These are phyloP conservation scores for Grallaria varia DNA, from an alignment of 2,113 vertebrate species.

Conservation along the genomic window DNA sequence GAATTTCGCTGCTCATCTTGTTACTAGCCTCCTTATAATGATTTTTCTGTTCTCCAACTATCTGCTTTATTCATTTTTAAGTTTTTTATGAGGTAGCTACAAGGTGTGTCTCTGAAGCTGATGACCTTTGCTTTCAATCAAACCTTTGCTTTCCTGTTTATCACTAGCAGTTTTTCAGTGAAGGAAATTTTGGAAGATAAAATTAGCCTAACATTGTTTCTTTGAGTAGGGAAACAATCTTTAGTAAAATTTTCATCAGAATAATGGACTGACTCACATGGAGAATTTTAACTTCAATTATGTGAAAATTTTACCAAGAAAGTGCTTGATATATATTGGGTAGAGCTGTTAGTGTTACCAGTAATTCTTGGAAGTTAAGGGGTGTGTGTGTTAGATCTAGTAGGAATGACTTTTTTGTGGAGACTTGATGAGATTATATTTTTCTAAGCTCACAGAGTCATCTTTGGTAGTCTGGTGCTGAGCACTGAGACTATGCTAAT, in stretches of 20 bases:
- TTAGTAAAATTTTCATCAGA: neutral
- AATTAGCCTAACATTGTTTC: neutral
- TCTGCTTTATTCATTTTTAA: neutral
- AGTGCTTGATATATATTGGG: neutral
- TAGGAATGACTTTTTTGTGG: neutral
- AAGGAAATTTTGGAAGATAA: neutral
- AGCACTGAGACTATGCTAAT: neutral
- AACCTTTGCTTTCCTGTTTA: neutral
- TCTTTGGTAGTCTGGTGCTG: neutral
- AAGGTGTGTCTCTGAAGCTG: neutral
- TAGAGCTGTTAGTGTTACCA: neutral
- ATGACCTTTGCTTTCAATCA: neutral
- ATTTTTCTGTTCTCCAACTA: neutral
- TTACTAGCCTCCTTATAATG: neutral
- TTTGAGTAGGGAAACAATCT: neutral
- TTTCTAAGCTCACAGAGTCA: neutral
- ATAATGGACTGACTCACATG: neutral
- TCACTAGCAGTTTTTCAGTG: neutral
- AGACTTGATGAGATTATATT: neutral
- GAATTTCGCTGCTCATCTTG: neutral
- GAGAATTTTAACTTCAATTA: neutral
- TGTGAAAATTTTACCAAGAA: neutral
- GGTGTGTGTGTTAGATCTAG: neutral
- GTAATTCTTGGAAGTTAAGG: neutral
- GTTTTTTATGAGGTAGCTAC: neutral